Evolutionary conservation across 2,113 vertebrate genomes (phyloP).

Genomic region (Ciconia maguari): DNA sequence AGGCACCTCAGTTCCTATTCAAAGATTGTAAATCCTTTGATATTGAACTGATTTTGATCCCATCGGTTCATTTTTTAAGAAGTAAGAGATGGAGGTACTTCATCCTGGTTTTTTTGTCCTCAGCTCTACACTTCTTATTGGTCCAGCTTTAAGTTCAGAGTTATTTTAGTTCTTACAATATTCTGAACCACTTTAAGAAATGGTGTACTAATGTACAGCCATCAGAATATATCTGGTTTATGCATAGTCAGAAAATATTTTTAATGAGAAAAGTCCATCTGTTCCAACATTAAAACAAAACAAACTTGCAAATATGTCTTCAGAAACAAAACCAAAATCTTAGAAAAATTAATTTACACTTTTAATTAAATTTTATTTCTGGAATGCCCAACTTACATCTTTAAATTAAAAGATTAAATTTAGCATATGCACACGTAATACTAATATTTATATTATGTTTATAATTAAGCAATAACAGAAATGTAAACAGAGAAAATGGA

Average conservation of each 20-base stretch:
- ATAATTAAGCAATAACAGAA: background rate
- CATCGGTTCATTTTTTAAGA: background rate
- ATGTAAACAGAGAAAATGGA: background rate
- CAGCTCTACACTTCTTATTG: background rate
- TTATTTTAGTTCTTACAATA: background rate
- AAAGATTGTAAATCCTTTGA: background rate
- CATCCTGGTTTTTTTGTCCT: background rate
- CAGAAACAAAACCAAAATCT: background rate
- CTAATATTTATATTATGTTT: background rate
- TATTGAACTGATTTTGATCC: background rate
- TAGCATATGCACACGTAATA: background rate
- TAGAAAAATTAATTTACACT: background rate
- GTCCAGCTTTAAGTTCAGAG: background rate
- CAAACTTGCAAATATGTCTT: background rate
- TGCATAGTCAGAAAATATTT: background rate
- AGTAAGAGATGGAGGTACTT: background rate
- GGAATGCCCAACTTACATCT: background rate
- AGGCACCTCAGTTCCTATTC: background rate
- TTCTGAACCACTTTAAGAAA: background rate
- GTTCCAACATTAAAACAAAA: background rate
- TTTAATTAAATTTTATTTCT: background rate
- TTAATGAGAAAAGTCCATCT: background rate
- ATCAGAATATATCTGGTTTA: background rate
- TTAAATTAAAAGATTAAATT: background rate
- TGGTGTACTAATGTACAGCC: background rate